phyloP scores from a whole-genome alignment of 2,888 invertebrate genomes.

The Steinernema scapterisci region DNA sequence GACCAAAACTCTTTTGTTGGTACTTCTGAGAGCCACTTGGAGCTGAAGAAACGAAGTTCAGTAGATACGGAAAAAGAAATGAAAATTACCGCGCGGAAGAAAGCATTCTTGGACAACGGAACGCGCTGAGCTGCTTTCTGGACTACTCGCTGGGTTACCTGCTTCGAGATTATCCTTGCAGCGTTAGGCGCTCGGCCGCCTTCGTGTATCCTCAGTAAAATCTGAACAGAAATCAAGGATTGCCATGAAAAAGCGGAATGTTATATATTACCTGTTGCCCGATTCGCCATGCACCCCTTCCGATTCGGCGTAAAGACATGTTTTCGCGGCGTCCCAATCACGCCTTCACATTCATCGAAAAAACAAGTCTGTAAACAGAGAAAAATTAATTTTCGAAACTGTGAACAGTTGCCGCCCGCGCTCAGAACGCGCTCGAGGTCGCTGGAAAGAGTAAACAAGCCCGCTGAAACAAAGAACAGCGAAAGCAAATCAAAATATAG shows the following conservation, averaged over 20 bases:
- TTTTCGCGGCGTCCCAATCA: neutral
- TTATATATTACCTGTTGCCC: neutral
- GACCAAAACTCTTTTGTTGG: slow-evolving; percentile 11
- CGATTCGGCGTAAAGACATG: slow-evolving; percentile 14
- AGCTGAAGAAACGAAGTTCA: neutral
- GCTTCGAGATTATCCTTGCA: neutral
- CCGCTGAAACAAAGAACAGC: neutral
- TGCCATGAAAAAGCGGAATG: neutral
- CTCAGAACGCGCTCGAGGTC: no score
- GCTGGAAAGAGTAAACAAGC: no score
- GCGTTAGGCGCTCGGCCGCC: neutral
- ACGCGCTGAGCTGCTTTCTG: slow-evolving; percentile 3
- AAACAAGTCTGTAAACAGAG: no score
- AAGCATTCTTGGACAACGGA: slow-evolving; percentile 23
- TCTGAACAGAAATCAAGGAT: neutral
- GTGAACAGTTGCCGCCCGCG: neutral
- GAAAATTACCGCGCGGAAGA: neutral
- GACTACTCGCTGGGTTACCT: neutral
- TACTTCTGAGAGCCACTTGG: neutral
- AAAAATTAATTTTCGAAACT: no score
- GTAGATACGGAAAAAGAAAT: neutral
- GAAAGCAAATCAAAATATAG: neutral
- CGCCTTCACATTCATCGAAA: no score
- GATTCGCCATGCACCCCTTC: neutral
- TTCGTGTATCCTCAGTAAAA: neutral